Evolutionary conservation across 1,140 invertebrate species (phyloP), one percentile per base, ranked within the genome.

Genomic region (Chymomyza costata): DNA sequence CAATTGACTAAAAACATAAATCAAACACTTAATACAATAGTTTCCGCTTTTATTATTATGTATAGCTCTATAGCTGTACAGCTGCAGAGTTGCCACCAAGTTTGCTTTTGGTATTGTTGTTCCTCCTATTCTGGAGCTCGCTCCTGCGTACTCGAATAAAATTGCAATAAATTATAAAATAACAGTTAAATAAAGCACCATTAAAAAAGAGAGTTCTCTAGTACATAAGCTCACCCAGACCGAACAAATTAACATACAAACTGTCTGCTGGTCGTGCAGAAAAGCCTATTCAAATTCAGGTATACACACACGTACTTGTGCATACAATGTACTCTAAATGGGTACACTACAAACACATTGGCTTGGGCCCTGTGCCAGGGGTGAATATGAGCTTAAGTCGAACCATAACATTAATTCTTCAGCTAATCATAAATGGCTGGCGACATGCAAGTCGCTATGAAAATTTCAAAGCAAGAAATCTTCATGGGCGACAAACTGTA

Each of bases 21-120:
- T 78, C 73, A 78, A 78, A 78, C 73, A 78, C 73, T 78, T 78
- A 78, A 78, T 78, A 78, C 73, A 78, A 78, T 78, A 78, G 73
- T 78, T 78, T 78, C 73, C 73, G 73, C 73, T 78, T 80, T 78
- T 80, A 80, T 78, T 78, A 78, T 78, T 78, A 73, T 78, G 63
- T 71, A 58, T 59, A 14, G 6, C 3, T 34, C 13, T 34, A n/a
- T n/a, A n/a, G n/a, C n/a, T n/a, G n/a, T n/a, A n/a, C 25, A 28
- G 10, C 25, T 28, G 25, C 25, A 28, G 10, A 28, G n/a, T n/a
- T n/a, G 21, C 21, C 21, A 25, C 21, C 21, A 25, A 25, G 21
- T 25, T 25, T 8, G n/a, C n/a, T n/a, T n/a, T n/a, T n/a, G n/a
- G n/a, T n/a, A n/a, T n/a, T 25, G 21, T 8, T 25, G 21, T 25